These are phyloP conservation scores for Pemphigus obesinymphae DNA, from an alignment of 1,140 invertebrate species.

Conservation along the genomic window DNA sequence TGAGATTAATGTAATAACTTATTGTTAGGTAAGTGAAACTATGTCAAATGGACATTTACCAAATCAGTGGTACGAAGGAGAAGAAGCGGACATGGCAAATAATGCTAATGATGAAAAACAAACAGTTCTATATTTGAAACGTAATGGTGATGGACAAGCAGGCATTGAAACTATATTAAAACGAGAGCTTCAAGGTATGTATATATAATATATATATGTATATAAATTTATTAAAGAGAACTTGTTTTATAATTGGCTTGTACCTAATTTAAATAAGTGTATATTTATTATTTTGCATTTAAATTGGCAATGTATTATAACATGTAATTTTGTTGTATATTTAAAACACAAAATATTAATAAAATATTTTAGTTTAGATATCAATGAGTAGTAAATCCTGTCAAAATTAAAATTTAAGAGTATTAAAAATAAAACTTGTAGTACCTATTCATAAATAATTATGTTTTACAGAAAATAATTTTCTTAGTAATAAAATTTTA, in stretches of 20 bases:
- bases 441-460: no score
- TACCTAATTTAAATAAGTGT: not conserved
- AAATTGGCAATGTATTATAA: not conserved
- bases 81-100: constrained; percentile 7
- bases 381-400: no score
- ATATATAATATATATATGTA: not conserved
- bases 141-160: constrained; percentile 35
- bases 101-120: constrained; percentile 33
- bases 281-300: not conserved
- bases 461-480: no score
- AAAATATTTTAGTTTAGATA: no score
- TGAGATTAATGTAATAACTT: not conserved
- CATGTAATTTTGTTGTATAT: not conserved
- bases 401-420: no score
- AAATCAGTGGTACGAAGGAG: constrained; percentile 16
- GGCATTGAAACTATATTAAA: constrained; percentile 37
- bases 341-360: no score
- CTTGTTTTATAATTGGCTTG: not conserved
- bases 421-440: no score
- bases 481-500: no score
- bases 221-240: no score
- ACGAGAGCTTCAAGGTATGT: constrained; percentile 33
- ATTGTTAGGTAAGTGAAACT: constrained; percentile 16
- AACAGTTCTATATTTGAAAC: constrained; percentile 37
- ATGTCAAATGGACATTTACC: constrained; percentile 28